Base-by-base conservation (phyloP, 2,113 vertebrate genomes). In the Hydropotes inermis region DNA sequence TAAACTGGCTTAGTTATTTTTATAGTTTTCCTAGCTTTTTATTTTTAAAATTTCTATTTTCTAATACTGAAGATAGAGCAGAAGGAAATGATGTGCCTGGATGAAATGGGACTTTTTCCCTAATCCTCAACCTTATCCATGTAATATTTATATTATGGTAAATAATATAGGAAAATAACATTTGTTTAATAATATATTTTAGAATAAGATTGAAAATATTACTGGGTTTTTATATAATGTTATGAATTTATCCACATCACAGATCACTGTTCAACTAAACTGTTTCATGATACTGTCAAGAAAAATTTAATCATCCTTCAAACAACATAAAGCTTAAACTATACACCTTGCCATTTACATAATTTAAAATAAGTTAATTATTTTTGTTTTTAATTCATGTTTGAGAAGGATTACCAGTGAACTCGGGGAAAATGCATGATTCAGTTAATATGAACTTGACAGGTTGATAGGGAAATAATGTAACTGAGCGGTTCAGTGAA, bases 401-500 rank as follows among this genome's bases (percentile, higher is more conserved):
- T 98, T 98, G 79, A 96, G 27, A 21, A 96, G 70, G 55, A 82
- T 19, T 97, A 58, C 43, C 86, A 97, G 95, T 91, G 45, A 28
- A 94, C 45, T 86, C 14, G 96, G 13, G 13, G 47, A 47, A 97
- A 47, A 78, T 81, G 28, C 43, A 64, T 83, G 13, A 28, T 54
- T 91, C 28, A 95, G 45, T 97, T 97, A 97, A 76, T 82, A 94
- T 70, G 50, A 81, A 4, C 55, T 64, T 91, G 81, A 96, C 47
- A 76, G 30, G 94, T 33, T 78, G 36, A 89, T 81, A 70, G 2
- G 87, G 54, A 98, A 97, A 95, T 92, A 98, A 96, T 57, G 50
- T 17, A 33, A 96, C 81, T 95, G 15, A 74, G 14, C 2, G 43
- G 36, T 95, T 88, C 14, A 45, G 70, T 90, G n/a, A 27, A 60